These are phyloP conservation scores for Neodiprion pinetum DNA, from an alignment of 1,140 invertebrate species.

Conservation along the genomic window DNA sequence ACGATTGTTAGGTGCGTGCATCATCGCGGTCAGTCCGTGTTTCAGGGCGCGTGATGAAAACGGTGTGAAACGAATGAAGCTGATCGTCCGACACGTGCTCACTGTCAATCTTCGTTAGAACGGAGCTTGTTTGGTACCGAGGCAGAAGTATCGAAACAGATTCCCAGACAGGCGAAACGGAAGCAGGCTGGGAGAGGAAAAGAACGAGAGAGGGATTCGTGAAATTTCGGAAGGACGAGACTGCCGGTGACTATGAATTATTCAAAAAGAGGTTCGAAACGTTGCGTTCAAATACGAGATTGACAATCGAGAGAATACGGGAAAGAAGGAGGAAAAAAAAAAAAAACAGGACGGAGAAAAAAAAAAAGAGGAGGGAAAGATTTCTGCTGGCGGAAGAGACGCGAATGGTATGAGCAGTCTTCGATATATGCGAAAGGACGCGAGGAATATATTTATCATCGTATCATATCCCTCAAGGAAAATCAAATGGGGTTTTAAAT, in stretches of 20 bases:
- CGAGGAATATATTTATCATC: not conserved
- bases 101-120: conserved; percentile 47
- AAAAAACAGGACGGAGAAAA: no score
- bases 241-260: not conserved
- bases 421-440: no score
- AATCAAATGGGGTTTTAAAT: not conserved
- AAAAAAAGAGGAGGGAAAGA: no score
- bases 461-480: not conserved
- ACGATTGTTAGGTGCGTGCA: no score
- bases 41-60: not conserved
- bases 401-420: no score
- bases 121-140: not conserved
- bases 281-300: not conserved
- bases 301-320: no score
- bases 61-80: conserved; percentile 16
- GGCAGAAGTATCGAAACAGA: not conserved
- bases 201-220: conserved; percentile 14
- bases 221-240: not conserved
- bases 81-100: conserved; percentile 36
- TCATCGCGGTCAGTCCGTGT: no score
- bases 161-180: conserved; percentile 15
- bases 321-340: no score
- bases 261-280: conserved; percentile 24
- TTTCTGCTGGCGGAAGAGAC: no score
- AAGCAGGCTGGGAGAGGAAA: conserved; percentile 15